Evolutionary conservation across 2,797 vertebrate species (phyloP), one percentile per base, ranked within the genome.

Genomic region (Pteronotus mesoamericanus): DNA sequence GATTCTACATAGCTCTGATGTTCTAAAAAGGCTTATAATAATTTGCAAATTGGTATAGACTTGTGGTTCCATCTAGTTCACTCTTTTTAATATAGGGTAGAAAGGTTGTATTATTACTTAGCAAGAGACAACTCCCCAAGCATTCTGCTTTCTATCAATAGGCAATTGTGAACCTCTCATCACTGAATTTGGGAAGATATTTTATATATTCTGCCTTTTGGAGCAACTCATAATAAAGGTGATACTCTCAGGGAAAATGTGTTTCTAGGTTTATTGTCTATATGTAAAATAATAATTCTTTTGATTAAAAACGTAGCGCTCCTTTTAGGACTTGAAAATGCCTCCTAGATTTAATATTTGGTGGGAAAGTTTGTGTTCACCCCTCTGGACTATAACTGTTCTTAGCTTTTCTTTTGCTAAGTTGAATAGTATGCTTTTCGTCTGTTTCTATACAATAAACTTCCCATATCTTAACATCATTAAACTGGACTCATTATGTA

Each of bases 291-390:
- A 84, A 80, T 57, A 89, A 94, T 68, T 88, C 29, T 22, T 68
- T 86, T 59, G 53, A 59, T 78, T 61, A 55, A 57, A 51, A 59
- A 83, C 37, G 24, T 57, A 86, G 46, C 37, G 6, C 12, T 86
- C 34, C 32, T 95, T 94, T 93, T 12, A 69, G 57, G 42, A 61
- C 46, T 85, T 84, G 87, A 16, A 88, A 74, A 95, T 91, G 39
- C 39, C 42, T 86, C 55, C 94, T 94, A 66, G 22, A 66, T 72
- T 91, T 87, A 44, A 16, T 78, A 84, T 75, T 89, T 66, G 29
- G 42, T 92, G 29, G 39, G 74, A 84, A 94, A 74, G 2, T 61
- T 66, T 48, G 4, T 72, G 26, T 87, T 91, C 37, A 72, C 3
- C 8, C 32, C 9, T 39, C 22, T 77, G 9, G 37, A 59, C 66